These are phyloP conservation scores for Xanthorhoe spadicearia DNA, from an alignment of 2,888 invertebrate genomes.

Conservation along the genomic window DNA sequence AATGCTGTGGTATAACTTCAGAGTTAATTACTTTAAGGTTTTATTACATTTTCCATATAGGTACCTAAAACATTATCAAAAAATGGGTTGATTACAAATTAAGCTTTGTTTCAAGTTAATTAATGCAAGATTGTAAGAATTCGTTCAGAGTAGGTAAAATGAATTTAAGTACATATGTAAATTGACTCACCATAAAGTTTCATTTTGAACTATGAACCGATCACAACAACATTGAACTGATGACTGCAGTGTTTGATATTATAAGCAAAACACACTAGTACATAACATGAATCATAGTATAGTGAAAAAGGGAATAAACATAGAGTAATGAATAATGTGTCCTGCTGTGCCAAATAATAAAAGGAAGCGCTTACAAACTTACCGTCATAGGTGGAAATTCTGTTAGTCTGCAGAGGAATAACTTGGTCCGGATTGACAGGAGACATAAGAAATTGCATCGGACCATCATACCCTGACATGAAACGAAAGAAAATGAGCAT, in stretches of 20 bases:
- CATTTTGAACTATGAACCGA: conserved; percentile 17
- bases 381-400: conserved; percentile 83
- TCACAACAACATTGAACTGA: conserved; percentile 13
- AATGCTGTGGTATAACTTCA: not conserved
- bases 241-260: conserved; percentile 4
- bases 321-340: not conserved
- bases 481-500: conserved; percentile 64
- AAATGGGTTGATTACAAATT: not conserved
- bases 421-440: conserved; percentile 93
- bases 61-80: not conserved
- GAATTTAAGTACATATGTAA: not conserved
- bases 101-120: not conserved
- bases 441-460: conserved; percentile 93
- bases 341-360: conserved; percentile 12
- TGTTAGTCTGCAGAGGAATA: conserved; percentile 83
- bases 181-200: conserved; percentile 26
- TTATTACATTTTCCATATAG: not conserved
- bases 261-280: conserved; percentile 18
- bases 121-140: not conserved
- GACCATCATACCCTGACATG: conserved; percentile 91
- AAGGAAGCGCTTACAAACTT: conserved; percentile 51
- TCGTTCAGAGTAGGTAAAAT: not conserved
- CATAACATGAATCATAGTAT: conserved; percentile 16
- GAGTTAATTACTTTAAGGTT: not conserved
- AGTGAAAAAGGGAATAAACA: conserved; percentile 11